A percentile compares a stretch with the other conserved stretches of the same genome.
phyloP scores from a whole-genome alignment of 2,113 vertebrate genomes.

The Axis porcinus region DNA sequence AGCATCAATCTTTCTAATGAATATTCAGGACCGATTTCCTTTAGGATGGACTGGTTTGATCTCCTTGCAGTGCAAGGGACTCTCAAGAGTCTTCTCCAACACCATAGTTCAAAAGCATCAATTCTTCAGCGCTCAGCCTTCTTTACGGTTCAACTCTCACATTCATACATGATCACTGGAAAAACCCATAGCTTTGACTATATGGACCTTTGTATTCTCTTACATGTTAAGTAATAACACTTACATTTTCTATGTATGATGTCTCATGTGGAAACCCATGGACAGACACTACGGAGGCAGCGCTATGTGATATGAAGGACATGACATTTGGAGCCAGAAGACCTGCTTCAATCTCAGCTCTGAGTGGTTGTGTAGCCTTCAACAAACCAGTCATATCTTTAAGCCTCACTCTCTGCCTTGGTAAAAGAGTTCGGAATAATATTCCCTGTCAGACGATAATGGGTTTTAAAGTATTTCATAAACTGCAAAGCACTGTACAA shows the following conservation, averaged over 20 bases:
- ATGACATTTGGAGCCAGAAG: not conserved
- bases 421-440: not conserved
- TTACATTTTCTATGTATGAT: not conserved
- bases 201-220: not conserved
- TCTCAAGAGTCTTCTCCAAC: not conserved
- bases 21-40: not conserved
- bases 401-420: not conserved
- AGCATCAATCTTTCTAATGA: not conserved
- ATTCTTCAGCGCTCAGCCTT: rapidly evolving
- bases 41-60: not conserved
- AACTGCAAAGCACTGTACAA: conserved; percentile 49
- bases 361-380: not conserved
- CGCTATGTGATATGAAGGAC: too few relatives aligned
- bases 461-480: conserved; percentile 50
- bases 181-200: not conserved
- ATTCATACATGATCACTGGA: not conserved
- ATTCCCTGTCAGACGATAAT: not conserved
- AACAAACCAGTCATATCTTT: not conserved
- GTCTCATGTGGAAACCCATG: not conserved
- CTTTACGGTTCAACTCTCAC: not conserved
- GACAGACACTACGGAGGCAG: too few relatives aligned
- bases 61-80: not conserved
- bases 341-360: not conserved
- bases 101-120: not conserved
- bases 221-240: not conserved